Percentiles rank a stretch among this genome's conserved stretches.
Conservation (phyloP, 2,797 vertebrate species). For the Etheostoma nigrum region DNA sequence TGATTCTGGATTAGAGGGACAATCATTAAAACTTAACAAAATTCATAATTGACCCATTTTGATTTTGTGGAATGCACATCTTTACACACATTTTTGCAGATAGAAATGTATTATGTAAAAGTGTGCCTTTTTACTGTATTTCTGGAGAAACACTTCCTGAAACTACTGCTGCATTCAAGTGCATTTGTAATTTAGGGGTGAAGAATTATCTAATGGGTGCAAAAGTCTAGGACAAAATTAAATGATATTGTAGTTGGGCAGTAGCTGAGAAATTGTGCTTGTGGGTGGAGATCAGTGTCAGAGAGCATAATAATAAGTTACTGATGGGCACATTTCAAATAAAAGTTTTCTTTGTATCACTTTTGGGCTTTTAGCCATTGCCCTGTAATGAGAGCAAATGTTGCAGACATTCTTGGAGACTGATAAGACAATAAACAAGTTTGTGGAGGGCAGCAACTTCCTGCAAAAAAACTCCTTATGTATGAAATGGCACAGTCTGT, state of each 20-base stretch:
- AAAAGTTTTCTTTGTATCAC: neutral
- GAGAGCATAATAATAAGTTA: neutral
- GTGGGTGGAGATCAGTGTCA: neutral
- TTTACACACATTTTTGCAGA: neutral
- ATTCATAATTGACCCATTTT: neutral
- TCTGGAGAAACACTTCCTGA: neutral
- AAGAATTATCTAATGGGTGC: neutral
- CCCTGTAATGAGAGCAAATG: constrained; percentile 1
- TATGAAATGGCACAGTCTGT: neutral
- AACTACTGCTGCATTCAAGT: neutral
- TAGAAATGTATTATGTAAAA: neutral
- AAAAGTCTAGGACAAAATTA: neutral
- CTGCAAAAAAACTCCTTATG: neutral
- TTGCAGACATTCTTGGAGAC: constrained; percentile 11
- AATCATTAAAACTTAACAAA: neutral
- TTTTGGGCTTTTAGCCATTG: neutral
- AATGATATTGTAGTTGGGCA: neutral
- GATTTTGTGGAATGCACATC: neutral
- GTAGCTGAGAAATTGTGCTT: neutral
- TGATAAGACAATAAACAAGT: constrained; percentile 12
- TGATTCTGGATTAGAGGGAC: neutral
- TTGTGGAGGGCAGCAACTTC: constrained; percentile 7
- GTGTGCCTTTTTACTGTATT: neutral
- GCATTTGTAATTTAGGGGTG: neutral
- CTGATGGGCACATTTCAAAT: neutral